A percentile compares a stretch with the other conserved stretches of the same genome.
Conservation (phyloP, 1,140 invertebrate species). For the Pygmarrhopalites habei region DNA sequence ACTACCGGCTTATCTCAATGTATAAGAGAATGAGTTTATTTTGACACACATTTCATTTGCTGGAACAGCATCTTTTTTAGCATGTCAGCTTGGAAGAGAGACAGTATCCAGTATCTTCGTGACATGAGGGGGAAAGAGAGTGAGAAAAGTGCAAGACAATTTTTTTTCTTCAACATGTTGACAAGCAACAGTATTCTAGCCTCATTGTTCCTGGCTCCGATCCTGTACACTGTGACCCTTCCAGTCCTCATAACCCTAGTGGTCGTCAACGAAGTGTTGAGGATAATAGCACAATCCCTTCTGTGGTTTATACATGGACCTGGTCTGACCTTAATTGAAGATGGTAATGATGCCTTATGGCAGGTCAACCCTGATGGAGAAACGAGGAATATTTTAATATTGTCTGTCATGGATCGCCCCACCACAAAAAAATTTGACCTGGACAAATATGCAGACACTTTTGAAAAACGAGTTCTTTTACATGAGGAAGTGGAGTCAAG, state of each 20-base stretch:
- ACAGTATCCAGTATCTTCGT: no score
- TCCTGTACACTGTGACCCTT: background rate
- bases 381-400: constrained; percentile 4
- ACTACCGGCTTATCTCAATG: no score
- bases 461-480: constrained; percentile 3
- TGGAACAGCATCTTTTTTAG: no score
- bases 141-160: no score
- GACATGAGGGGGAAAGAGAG: no score
- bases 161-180: no score
- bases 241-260: background rate
- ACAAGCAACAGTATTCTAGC: background rate
- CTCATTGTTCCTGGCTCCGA: constrained; percentile 4
- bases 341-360: constrained; percentile 1
- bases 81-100: no score
- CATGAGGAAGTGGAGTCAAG: background rate
- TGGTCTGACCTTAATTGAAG: background rate
- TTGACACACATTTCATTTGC: no score
- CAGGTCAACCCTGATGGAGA: background rate
- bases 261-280: constrained; percentile 2
- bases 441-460: constrained; percentile 5
- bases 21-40: no score
- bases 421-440: background rate
- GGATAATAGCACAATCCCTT: background rate
- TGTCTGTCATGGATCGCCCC: background rate
- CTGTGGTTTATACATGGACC: background rate